Conservation (phyloP, 2,113 vertebrate species). For the Pluvianellus socialis region DNA sequence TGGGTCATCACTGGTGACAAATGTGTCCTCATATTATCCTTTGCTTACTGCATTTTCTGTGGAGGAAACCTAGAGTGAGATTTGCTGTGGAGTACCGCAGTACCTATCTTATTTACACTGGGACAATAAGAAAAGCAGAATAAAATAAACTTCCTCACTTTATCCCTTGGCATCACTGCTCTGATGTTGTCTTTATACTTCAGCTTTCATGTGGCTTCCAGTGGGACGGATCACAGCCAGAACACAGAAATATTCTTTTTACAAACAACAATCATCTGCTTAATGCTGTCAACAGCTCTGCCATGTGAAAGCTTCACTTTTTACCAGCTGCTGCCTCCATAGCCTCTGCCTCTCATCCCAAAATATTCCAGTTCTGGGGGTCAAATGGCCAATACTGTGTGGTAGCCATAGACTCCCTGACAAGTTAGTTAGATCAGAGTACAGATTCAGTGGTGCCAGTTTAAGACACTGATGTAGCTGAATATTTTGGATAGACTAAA, state of each 20-base stretch:
- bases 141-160: background rate
- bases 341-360: background rate
- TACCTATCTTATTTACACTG: background rate
- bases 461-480: background rate
- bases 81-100: background rate
- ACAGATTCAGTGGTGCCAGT: background rate
- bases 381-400: background rate
- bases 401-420: background rate
- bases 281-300: background rate
- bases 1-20: background rate
- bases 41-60: background rate
- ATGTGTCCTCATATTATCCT: background rate
- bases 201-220: background rate
- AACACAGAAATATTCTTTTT: background rate
- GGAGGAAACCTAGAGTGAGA: background rate
- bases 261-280: background rate
- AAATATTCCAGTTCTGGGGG: background rate
- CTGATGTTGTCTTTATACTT: background rate
- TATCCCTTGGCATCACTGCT: background rate
- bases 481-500: conserved; percentile 27
- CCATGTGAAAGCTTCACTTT: background rate
- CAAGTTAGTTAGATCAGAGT: background rate
- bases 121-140: background rate
- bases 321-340: background rate
- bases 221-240: background rate